Evolutionary conservation across 1,140 invertebrate genomes (phyloP), one percentile per base, ranked within the genome.

Genomic region (Leptinotarsa texana): DNA sequence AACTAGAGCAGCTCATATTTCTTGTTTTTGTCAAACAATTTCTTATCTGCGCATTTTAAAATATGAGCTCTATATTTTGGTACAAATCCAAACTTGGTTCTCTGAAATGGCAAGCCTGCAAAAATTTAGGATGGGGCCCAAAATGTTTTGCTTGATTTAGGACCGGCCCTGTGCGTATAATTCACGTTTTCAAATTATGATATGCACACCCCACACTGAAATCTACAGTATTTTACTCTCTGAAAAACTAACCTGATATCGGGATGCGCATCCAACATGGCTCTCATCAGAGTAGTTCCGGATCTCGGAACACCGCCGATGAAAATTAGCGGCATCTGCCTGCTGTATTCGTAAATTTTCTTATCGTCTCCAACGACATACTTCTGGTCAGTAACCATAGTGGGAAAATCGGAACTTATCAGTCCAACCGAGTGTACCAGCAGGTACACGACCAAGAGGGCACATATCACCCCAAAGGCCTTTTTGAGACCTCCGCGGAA

Each of bases 211-310:
- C 8, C 33, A 33, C 33, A 42, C 2, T 11, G 33, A 42, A 42
- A 42, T 11, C 33, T 42, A 42, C 33, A 42, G 33, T 42, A 42
- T 42, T 42, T 42, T 11, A 42, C 8, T 42, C 8, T 42, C 33
- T 8, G 33, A 42, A 42, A 42, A 65, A 65, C 69, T 87, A 86
- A 93, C 92, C 94, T 91, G 80, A 99, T 94, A 84, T 96, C 93
- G n/a, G 96, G 96, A 90, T 99, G 98, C 62, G 98, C 97, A 88
- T 99, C 98, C 69, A 99, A 87, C 95, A 99, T 98, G 75, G 97
- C 98, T 83, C 98, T 89, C 92, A 98, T 96, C 71, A 99, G 89
- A 51, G 98, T 99, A 3, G 97, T 99, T 21, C 98, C 98, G 66
- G 96, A 98, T 77, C 97, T 90, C 33, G 97, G 97, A 82, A 99